phyloP scores from a whole-genome alignment of 2,888 invertebrate genomes.

The Pheosia gnoma region DNA sequence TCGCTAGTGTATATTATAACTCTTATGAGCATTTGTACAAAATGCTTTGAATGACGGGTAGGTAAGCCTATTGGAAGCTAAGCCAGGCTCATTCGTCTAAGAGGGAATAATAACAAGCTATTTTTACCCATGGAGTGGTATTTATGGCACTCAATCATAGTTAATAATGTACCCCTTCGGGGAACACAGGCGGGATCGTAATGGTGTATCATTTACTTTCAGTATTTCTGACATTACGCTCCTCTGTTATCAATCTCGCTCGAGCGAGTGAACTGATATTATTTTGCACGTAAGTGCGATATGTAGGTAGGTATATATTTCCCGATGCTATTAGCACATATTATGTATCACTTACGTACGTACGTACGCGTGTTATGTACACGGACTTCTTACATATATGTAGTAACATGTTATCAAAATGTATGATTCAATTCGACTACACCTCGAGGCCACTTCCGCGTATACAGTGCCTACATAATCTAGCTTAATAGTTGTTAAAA shows the following conservation, averaged over 20 bases:
- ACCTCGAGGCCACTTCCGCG: neutral
- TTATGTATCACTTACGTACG: conserved; percentile 13
- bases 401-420: conserved; percentile 1
- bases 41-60: no score
- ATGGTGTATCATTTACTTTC: neutral
- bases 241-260: neutral
- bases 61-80: no score
- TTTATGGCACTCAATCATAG: no score
- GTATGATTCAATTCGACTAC: neutral
- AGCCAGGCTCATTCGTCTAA: no score
- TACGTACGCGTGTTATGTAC: neutral
- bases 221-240: neutral
- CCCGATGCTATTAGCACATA: conserved; percentile 18
- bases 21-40: no score
- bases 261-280: conserved; percentile 13
- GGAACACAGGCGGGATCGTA: no score
- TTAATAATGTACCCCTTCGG: no score
- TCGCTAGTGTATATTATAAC: no score
- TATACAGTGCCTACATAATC: neutral
- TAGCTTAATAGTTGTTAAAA: no score
- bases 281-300: conserved; percentile 20
- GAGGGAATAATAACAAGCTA: no score
- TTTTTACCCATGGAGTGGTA: no score
- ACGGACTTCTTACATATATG: neutral
- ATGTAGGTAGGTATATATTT: conserved; percentile 21